Evolutionary conservation across 2,113 vertebrate genomes (phyloP).

Genomic region (Anseranas semipalmata): DNA sequence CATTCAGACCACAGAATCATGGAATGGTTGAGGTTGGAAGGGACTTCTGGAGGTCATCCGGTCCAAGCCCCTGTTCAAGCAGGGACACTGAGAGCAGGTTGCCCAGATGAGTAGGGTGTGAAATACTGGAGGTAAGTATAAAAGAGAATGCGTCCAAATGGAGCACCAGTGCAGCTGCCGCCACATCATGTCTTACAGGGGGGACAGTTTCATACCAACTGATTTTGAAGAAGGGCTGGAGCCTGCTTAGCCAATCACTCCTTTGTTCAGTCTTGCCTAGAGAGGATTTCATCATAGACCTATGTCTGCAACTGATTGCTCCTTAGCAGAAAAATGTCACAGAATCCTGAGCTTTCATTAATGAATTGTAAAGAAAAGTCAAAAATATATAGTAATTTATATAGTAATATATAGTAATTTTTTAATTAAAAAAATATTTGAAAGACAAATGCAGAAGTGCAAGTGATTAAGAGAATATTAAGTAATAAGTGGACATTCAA

Average conservation of each 20-base stretch:
- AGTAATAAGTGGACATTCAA: background rate
- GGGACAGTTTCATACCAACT: background rate
- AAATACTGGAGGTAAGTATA: background rate
- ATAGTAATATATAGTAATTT: background rate
- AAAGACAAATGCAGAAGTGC: background rate
- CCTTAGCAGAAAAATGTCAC: background rate
- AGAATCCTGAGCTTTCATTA: background rate
- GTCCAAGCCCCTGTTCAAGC: background rate
- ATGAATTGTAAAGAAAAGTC: background rate
- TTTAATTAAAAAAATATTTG: background rate
- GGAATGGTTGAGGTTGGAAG: background rate
- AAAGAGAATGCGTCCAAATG: background rate
- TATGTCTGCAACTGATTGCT: background rate
- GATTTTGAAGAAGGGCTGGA: background rate
- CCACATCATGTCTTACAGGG: background rate
- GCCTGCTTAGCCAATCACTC: background rate
- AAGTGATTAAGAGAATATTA: background rate
- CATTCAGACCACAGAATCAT: background rate
- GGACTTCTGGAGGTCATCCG: background rate
- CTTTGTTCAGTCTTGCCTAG: background rate
- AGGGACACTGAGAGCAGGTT: background rate
- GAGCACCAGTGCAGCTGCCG: background rate
- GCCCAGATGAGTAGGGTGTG: background rate
- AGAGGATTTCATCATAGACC: background rate
- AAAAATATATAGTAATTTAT: background rate